Evolutionary conservation across 2,888 invertebrate species (phyloP), one percentile per base, ranked within the genome.

Genomic region (Meloe dianella): DNA sequence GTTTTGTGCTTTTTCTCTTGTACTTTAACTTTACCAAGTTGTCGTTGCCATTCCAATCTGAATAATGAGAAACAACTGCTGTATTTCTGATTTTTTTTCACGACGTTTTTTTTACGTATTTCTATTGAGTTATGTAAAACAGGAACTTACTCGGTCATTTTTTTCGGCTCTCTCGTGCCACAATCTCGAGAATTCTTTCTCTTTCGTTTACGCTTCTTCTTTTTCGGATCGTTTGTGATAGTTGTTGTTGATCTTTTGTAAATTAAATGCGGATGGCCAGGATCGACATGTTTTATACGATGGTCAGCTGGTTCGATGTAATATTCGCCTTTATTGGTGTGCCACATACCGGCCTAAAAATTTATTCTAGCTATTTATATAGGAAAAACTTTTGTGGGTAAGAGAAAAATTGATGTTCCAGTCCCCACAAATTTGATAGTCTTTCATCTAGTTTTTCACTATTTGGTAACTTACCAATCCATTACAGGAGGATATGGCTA

Each of bases 401-500:
- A n/a, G n/a, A n/a, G n/a, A n/a, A n/a, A n/a, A n/a, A n/a, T n/a
- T n/a, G n/a, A n/a, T 12, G 30, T 10, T 32, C 10, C 10, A 10
- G 2, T 32, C 32, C 12, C 27, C 51, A 59, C 24, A n/a, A n/a
- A n/a, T n/a, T n/a, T 30, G 38, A 58, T 27, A 56, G 9, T 27
- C 20, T 56, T 56, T 17, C 24, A 17, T 56, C 56, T 30, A n/a
- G 14, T 20, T 57, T 57, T 22, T n/a, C 14, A 27, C 27, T 7
- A 14, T 29, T 14, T 12, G 10, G 24, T 7, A 22, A 85, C 92
- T 91, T 84, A 95, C 95, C 87, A 95, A 85, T 79, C 95, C 95
- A 80, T 92, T 88, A 81, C 95, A 95, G 20, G 94, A 89, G 14
- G 94, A 94, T 65, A 95, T 81, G 20, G 94, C 93, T 61, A 93